Evolutionary conservation across 23 tunicate species (phyloP).

Genomic region (Diplosoma virens): DNA sequence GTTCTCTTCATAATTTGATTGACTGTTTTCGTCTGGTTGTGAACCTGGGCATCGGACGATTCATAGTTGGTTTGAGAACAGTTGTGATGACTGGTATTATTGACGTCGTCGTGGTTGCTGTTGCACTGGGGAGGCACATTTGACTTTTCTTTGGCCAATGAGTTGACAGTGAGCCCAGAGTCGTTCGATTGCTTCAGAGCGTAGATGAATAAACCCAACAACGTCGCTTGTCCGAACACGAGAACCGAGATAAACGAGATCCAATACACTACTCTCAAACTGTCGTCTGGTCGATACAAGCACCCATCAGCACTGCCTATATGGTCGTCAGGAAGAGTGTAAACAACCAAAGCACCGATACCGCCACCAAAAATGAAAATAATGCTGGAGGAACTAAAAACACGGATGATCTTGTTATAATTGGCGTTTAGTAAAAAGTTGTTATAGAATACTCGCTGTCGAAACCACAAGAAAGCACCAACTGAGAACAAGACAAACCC

Average conservation of each 20-base stretch:
- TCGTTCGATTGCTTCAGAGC: background rate
- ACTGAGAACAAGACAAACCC: background rate
- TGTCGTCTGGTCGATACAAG: background rate
- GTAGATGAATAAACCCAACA: background rate
- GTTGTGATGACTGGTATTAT: too few relatives aligned
- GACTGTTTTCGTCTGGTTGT: background rate
- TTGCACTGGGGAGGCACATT: too few relatives aligned
- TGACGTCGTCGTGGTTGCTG: too few relatives aligned
- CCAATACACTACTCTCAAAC: background rate
- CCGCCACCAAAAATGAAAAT: background rate
- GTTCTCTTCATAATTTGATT: background rate
- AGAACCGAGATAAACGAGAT: background rate
- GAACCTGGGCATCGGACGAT: too few relatives aligned
- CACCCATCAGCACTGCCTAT: background rate
- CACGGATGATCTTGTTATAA: background rate
- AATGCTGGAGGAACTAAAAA: slow-evolving; percentile 12
- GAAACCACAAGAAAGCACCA: slow-evolving; percentile 15
- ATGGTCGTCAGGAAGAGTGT: background rate
- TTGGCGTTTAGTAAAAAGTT: slow-evolving; percentile 8
- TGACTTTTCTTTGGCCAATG: too few relatives aligned
- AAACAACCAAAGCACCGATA: background rate
- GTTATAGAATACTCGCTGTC: slow-evolving; percentile 27
- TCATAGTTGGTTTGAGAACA: too few relatives aligned
- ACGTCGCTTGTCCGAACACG: background rate
- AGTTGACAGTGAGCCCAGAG: too few relatives aligned